Conservation (phyloP, 2,113 vertebrate genomes). For the Leptocoma aspasia region DNA sequence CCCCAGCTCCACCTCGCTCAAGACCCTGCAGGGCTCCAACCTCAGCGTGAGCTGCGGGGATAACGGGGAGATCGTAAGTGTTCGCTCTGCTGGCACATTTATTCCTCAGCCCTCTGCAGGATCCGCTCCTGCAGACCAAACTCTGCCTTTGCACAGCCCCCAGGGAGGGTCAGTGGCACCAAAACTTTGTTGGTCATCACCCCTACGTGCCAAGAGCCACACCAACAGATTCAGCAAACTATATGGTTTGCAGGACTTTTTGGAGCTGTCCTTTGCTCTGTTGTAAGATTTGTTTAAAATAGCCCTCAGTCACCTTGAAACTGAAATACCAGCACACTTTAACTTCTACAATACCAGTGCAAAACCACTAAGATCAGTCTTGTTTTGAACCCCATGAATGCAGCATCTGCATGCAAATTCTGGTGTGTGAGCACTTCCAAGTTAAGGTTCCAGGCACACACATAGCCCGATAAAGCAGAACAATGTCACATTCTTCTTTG, state of each 20-base stretch:
- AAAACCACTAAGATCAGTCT: background rate
- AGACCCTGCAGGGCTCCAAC: slow-evolving; percentile 85
- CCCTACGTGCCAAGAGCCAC: background rate
- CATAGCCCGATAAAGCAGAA: background rate
- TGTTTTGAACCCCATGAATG: background rate
- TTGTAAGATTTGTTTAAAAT: background rate
- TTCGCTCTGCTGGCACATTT: accelerated
- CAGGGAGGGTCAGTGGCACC: background rate
- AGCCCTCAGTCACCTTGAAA: background rate
- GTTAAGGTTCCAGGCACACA: background rate
- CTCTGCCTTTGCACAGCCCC: background rate
- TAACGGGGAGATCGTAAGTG: slow-evolving; percentile 76
- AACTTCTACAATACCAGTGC: background rate
- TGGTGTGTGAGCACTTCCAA: background rate
- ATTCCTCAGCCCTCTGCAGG: background rate
- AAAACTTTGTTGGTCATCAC: background rate
- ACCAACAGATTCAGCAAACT: background rate
- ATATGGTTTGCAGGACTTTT: background rate
- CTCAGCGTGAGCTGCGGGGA: slow-evolving; percentile 81
- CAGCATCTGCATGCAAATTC: background rate
- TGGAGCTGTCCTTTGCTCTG: background rate
- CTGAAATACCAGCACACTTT: background rate
- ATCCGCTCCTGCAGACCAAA: background rate
- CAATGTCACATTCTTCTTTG: accelerated
- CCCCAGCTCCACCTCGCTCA: slow-evolving; percentile 60